A percentile compares a stretch with the other conserved stretches of the same genome.
phyloP scores from a whole-genome alignment of 2,113 vertebrate species.

The Anser brachyrhynchus region DNA sequence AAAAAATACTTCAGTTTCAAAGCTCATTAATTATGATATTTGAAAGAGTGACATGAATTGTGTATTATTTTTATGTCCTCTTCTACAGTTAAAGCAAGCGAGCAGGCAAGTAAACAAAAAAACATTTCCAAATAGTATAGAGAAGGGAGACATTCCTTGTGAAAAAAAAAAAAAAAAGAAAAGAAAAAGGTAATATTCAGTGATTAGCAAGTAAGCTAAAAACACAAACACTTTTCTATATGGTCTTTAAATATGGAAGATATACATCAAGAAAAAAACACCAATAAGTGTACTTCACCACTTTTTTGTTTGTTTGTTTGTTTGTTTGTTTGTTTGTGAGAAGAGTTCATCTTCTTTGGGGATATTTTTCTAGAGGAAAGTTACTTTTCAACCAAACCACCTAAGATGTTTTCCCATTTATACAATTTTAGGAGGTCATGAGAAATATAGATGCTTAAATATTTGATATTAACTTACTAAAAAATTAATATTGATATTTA shows the following conservation, averaged over 20 bases:
- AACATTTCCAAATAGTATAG: neutral
- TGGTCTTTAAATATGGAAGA: neutral
- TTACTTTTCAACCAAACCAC: neutral
- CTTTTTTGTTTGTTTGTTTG: neutral
- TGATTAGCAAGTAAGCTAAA: neutral
- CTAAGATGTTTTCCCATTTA: neutral
- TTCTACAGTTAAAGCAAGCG: neutral
- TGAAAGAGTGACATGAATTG: neutral
- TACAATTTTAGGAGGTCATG: neutral
- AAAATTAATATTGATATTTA: neutral
- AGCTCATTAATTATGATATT: rapidly evolving
- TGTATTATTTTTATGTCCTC: neutral
- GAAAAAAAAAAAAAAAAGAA: neutral
- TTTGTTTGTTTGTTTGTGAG: neutral
- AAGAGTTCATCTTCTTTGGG: neutral
- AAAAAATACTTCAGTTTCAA: neutral
- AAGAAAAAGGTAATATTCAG: neutral
- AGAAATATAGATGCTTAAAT: neutral
- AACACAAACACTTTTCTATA: neutral
- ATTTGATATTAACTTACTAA: neutral
- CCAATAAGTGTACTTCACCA: neutral
- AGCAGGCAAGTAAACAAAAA: neutral
- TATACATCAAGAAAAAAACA: neutral
- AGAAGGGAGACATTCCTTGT: neutral
- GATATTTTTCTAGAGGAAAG: neutral